Base-by-base conservation (phyloP, 2,888 invertebrate species). In the Acholoe squamosa region DNA sequence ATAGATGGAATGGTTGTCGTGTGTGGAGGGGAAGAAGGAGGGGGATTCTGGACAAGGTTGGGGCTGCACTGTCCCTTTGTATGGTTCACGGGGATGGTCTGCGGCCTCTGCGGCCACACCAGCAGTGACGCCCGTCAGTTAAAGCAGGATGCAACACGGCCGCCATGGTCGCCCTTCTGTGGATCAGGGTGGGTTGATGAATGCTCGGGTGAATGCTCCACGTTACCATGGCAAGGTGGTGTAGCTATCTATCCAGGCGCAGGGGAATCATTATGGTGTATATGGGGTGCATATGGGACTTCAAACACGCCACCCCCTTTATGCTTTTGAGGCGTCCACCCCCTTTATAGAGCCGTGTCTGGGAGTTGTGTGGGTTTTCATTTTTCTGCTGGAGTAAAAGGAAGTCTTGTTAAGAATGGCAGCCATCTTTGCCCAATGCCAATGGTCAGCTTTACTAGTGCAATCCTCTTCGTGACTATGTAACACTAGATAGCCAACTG, bases 51-150 rank as follows among this genome's bases (percentile, higher is more conserved):
- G n/a, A 19, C 33, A 0, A 22, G 33, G 33, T 34, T 33, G 80
- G 5, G 71, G 71, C 31, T 31, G 61, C 61, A n/a, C 61, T 61
- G 14, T 76, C 31, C 76, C 80, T 34, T 80, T 80, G 80, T 80
- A 34, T 22, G 19, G 16, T 22, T 12, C 34, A 14, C 43, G 34
- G 43, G 19, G 28, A 28, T 71, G 28, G 71, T 28, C 28, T 25
- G 71, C 71, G 61, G 71, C 5, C 22, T 25, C 67, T 16, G 67
- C 67, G 14, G 80, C 1, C 16, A 43, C 76, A 25, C 34, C 80
- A 43, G 80, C 5, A 22, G 80, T 16, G 43, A 22, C 28, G 77
- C 31, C 31, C 31, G 22, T 7, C 12, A 22, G 31, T 12, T 33
- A 28, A 28, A 71, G 61, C 61, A 25, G 71, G 71, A 0, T 71